Conservation (phyloP, 2,113 vertebrate genomes). For the Aptenodytes forsteri region DNA sequence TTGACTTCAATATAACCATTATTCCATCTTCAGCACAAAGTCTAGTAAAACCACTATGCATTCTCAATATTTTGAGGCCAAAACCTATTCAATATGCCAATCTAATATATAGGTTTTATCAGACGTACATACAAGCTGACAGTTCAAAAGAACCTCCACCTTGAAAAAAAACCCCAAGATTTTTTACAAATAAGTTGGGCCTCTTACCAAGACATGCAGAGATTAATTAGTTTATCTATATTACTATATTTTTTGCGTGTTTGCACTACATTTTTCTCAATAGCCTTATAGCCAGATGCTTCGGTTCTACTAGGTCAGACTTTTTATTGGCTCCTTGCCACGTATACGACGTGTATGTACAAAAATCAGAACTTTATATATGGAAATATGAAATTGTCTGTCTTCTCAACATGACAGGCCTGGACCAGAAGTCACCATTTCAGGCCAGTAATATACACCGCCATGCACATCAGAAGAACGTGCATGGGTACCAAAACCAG, state of each 20-base stretch:
- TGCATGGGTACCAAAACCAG: neutral
- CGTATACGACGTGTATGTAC: accelerated
- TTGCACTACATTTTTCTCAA: slow-evolving; percentile 14
- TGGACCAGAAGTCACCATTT: neutral
- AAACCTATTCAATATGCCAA: neutral
- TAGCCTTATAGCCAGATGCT: slow-evolving; percentile 9
- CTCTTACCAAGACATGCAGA: slow-evolving; percentile 23
- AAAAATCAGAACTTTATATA: neutral
- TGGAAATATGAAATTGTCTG: neutral
- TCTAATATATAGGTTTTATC: neutral
- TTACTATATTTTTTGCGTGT: neutral
- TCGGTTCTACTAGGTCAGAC: neutral
- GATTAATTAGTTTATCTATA: slow-evolving; percentile 37
- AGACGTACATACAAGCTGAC: neutral
- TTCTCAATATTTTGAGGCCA: neutral
- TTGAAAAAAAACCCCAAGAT: neutral
- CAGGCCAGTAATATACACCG: neutral
- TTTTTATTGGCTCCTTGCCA: neutral
- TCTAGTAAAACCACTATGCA: neutral
- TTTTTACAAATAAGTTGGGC: slow-evolving; percentile 5
- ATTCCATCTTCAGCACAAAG: neutral
- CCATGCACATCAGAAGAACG: neutral
- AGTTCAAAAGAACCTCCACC: slow-evolving; percentile 22
- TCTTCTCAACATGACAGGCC: neutral
- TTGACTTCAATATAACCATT: neutral